A percentile compares a stretch with the other conserved stretches of the same genome.
These are phyloP conservation scores for Pyxicephalus adspersus DNA, from an alignment of 2,113 vertebrate genomes.

Conservation along the genomic window DNA sequence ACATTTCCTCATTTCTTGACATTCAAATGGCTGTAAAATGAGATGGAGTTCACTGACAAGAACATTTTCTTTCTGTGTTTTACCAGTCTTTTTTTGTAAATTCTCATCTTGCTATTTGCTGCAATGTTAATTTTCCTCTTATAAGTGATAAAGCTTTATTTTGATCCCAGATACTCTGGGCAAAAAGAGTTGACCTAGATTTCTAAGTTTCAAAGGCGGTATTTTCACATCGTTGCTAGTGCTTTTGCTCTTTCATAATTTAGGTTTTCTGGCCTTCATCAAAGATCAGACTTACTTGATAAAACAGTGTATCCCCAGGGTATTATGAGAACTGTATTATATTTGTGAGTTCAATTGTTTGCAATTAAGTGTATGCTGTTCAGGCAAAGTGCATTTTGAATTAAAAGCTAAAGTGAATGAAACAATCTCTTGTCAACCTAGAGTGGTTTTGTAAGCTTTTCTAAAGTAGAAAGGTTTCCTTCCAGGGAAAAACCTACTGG, in stretches of 20 bases:
- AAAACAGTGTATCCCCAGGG: constrained; percentile 26
- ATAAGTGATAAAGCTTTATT: constrained; percentile 32
- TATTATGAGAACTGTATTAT: constrained; percentile 32
- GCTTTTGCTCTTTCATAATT: constrained; percentile 42
- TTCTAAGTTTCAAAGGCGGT: constrained; percentile 35
- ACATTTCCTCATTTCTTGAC: constrained; percentile 1
- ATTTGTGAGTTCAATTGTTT: constrained; percentile 45
- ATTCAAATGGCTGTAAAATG: neutral
- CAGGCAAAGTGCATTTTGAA: constrained; percentile 12
- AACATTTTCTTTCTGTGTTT: neutral
- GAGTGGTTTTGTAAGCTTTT: constrained; percentile 6
- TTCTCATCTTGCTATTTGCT: constrained; percentile 20
- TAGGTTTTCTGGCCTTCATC: constrained; percentile 41
- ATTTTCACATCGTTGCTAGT: constrained; percentile 36
- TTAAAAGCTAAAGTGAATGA: constrained; percentile 14
- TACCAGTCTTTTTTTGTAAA: constrained; percentile 4
- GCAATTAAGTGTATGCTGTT: constrained; percentile 37
- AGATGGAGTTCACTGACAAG: neutral
- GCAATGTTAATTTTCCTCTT: constrained; percentile 42
- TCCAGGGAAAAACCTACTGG: neutral
- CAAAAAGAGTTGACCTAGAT: constrained; percentile 40
- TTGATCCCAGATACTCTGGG: constrained; percentile 41
- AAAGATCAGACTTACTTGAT: constrained; percentile 37
- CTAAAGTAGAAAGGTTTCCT: neutral
- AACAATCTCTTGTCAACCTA: constrained; percentile 33